Evolutionary conservation across 2,888 invertebrate species (phyloP).

Genomic region (Drosophila infuscata): DNA sequence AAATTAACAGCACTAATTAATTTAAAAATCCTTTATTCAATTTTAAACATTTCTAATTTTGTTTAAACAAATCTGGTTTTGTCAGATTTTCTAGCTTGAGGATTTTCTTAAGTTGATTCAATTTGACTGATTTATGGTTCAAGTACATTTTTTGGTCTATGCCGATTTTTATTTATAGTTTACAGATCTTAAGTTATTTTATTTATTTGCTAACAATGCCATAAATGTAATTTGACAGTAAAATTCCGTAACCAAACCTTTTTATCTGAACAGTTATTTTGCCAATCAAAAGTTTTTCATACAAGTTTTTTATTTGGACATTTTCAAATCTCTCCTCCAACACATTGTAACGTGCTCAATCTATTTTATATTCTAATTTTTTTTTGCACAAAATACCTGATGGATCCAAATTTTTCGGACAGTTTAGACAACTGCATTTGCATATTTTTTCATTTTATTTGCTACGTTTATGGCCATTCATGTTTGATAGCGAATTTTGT

Average conservation of each 20-base stretch:
- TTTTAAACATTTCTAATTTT: not conserved
- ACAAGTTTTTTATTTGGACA: not conserved
- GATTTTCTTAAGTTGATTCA: not conserved
- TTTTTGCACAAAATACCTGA: conserved; percentile 38
- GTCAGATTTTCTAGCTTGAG: not conserved
- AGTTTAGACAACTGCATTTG: conserved; percentile 55
- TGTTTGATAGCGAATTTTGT: conserved; percentile 28
- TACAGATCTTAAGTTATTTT: not conserved
- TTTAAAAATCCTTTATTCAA: not conserved
- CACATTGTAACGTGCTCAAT: not conserved
- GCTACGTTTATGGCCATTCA: conserved; percentile 17
- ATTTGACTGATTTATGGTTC: not conserved
- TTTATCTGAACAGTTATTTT: not conserved
- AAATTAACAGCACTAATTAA: not conserved
- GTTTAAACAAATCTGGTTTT: not conserved
- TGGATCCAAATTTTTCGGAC: conserved; percentile 35
- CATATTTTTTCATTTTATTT: conserved; percentile 41
- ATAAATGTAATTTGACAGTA: not conserved
- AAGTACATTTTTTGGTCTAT: not conserved
- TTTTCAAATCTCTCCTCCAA: not conserved
- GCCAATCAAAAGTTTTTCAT: not conserved
- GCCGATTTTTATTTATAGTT: not conserved
- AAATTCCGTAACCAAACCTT: not conserved
- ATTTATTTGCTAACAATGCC: not conserved
- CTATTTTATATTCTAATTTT: not conserved